A percentile compares a stretch with the other conserved stretches of the same genome.
These are phyloP conservation scores for Tromatobia lineatoria DNA, from an alignment of 2,888 invertebrate genomes.

Conservation along the genomic window DNA sequence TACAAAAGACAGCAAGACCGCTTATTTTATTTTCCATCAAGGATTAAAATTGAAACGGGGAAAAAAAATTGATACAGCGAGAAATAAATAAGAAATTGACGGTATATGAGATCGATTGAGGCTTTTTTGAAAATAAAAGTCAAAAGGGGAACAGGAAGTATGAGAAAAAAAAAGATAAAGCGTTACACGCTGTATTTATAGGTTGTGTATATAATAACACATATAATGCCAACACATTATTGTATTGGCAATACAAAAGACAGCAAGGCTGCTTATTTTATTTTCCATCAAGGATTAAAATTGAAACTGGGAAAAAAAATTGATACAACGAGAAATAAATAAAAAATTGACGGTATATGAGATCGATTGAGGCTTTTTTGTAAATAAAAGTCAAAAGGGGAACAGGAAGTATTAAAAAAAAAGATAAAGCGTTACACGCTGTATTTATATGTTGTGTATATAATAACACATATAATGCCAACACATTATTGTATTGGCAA, in stretches of 20 bases:
- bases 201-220: neutral
- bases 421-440: neutral
- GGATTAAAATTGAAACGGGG: neutral
- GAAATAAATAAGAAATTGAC: neutral
- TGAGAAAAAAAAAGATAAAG: neutral
- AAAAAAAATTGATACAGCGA: neutral
- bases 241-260: neutral
- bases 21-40: neutral
- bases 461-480: neutral
- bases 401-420: neutral
- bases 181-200: neutral
- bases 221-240: neutral
- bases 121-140: neutral
- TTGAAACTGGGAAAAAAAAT: neutral
- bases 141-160: neutral
- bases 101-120: too few relatives aligned
- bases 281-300: neutral
- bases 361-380: neutral
- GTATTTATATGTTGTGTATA: neutral
- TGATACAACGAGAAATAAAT: neutral
- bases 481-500: neutral
- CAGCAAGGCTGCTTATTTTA: neutral
- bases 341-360: neutral
- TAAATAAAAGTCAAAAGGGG: neutral
- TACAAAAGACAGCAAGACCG: neutral